Conservation (phyloP, 2,113 vertebrate genomes). For the Nanger granti region DNA sequence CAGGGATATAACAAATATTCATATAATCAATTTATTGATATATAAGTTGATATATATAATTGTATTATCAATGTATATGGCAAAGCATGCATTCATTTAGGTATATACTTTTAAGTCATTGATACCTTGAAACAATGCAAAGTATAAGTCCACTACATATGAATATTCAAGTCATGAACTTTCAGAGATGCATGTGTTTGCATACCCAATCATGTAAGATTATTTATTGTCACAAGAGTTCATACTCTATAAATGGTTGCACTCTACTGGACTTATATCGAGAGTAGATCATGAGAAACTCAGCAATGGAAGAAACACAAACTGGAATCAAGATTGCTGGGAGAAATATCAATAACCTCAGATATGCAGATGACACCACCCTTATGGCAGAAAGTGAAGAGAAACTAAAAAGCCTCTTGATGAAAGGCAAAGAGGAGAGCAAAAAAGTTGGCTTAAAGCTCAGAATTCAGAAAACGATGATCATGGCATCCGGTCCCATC, state of each 20-base stretch:
- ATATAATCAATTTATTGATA: background rate
- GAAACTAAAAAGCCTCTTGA: too few relatives aligned
- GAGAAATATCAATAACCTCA: too few relatives aligned
- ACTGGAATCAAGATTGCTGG: too few relatives aligned
- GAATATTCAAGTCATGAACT: background rate
- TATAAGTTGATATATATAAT: background rate
- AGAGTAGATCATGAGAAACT: too few relatives aligned
- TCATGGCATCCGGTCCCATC: too few relatives aligned
- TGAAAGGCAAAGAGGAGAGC: too few relatives aligned
- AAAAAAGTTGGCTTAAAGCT: too few relatives aligned
- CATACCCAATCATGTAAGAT: background rate
- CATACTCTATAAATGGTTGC: background rate
- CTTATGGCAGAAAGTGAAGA: too few relatives aligned
- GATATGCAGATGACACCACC: too few relatives aligned
- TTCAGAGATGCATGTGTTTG: background rate
- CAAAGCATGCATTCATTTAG: background rate
- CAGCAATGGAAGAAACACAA: too few relatives aligned
- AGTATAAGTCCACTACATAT: background rate
- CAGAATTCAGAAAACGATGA: too few relatives aligned
- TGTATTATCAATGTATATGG: background rate
- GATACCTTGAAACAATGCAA: background rate
- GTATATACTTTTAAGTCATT: background rate
- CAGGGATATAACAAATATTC: background rate
- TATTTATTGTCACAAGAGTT: background rate
- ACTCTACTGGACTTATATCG: background rate